Evolutionary conservation across 2,888 invertebrate species (phyloP).

Genomic region (Heterodera filipjevi): DNA sequence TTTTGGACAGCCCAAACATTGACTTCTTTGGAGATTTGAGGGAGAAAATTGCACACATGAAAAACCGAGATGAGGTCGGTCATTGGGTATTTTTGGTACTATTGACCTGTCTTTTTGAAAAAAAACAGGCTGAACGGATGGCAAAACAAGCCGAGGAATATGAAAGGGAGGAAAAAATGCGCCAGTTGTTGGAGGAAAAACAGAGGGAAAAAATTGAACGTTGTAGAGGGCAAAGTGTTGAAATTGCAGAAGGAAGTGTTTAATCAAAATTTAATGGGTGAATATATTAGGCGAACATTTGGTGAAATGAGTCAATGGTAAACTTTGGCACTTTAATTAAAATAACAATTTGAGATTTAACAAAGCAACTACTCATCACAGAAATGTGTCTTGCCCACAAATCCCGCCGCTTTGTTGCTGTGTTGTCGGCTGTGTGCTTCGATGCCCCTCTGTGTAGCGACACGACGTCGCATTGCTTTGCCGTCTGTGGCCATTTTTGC

Average conservation of each 20-base stretch:
- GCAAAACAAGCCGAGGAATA: constrained; percentile 42
- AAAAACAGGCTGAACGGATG: constrained; percentile 42
- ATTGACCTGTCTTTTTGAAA: constrained; percentile 9
- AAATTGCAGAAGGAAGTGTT: constrained; percentile 10
- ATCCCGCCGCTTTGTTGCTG: not conserved
- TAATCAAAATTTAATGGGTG: too few species aligned
- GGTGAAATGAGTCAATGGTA: too few species aligned
- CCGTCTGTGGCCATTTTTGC: constrained; percentile 1
- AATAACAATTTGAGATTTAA: too few species aligned
- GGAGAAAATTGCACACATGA: constrained; percentile 56
- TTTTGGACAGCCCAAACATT: constrained; percentile 27
- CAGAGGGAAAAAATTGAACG: constrained; percentile 1
- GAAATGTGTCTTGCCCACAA: constrained; percentile 2
- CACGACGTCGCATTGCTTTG: not conserved
- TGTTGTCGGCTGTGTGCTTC: not conserved
- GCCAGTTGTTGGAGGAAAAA: constrained; percentile 15
- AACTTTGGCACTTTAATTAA: too few species aligned
- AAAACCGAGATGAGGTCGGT: constrained; percentile 38
- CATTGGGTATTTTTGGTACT: too few species aligned
- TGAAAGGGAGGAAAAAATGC: constrained; percentile 30
- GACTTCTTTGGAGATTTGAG: constrained; percentile 57
- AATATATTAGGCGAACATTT: too few species aligned
- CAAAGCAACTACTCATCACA: not conserved
- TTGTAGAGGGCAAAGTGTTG: constrained; percentile 13
- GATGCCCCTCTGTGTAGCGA: not conserved